phyloP scores from a whole-genome alignment of 2,797 vertebrate genomes.

The Oreochromis grahami region DNA sequence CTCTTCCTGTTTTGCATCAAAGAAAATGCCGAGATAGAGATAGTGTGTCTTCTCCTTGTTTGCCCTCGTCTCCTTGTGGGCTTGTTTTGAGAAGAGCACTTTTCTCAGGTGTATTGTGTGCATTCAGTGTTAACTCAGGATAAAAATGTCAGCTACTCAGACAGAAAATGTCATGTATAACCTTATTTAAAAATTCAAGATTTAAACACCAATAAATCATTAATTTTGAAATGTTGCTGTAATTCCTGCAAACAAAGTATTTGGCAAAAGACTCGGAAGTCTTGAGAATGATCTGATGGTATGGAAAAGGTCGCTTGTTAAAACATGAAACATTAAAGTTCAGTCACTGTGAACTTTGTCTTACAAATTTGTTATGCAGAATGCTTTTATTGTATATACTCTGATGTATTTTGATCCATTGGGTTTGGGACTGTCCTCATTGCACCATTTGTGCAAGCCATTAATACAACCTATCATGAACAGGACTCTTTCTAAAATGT shows the following conservation, averaged over 20 bases:
- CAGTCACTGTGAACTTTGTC: not conserved
- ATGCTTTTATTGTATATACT: not conserved
- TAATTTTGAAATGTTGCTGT: not conserved
- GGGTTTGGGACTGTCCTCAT: rapidly evolving
- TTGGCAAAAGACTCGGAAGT: not conserved
- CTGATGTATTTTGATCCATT: not conserved
- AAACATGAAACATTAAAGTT: not conserved
- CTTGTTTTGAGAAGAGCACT: not conserved
- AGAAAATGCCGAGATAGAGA: slow-evolving; percentile 23
- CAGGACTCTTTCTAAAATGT: not conserved
- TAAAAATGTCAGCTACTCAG: not conserved
- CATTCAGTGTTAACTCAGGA: not conserved
- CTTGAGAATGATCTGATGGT: not conserved
- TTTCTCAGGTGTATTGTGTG: not conserved
- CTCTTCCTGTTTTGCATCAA: slow-evolving; percentile 47
- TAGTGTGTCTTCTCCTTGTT: not conserved
- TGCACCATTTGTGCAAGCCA: not conserved
- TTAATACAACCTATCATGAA: not conserved
- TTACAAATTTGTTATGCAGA: not conserved
- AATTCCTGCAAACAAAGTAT: not conserved
- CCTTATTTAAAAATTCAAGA: not conserved
- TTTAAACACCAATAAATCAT: not conserved
- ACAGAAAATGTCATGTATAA: not conserved
- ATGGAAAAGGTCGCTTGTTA: not conserved
- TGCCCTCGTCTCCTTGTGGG: not conserved